A percentile compares a stretch with the other conserved stretches of the same genome.
These are phyloP conservation scores for Caenorhabditis zanzibari DNA, from an alignment of 2,888 invertebrate species.

Conservation along the genomic window DNA sequence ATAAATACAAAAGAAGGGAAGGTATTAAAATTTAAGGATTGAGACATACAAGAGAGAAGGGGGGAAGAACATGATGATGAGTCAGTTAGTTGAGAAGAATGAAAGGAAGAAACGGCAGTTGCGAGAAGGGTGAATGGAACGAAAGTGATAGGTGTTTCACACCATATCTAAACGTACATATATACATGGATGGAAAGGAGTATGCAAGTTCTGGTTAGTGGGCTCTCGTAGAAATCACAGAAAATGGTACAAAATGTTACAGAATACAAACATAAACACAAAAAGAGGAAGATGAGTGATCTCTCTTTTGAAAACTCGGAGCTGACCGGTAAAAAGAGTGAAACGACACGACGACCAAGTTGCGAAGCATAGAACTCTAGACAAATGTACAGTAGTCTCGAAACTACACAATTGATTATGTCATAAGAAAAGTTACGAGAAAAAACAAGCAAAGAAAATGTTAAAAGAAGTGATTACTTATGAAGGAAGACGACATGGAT, in stretches of 20 bases:
- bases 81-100: conserved; percentile 19
- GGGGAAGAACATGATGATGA: conserved; percentile 1
- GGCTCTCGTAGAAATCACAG: conserved; percentile 34
- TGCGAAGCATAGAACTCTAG: conserved; percentile 38
- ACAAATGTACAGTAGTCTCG: conserved; percentile 24
- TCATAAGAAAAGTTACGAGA: conserved; percentile 31
- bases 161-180: conserved; percentile 14
- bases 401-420: conserved; percentile 32
- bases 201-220: not conserved
- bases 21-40: not conserved
- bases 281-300: conserved; percentile 12
- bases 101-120: conserved; percentile 16
- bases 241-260: conserved; percentile 27
- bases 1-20: conserved; percentile 23
- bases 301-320: conserved; percentile 22
- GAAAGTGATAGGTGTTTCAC: conserved; percentile 15
- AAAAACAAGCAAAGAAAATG: conserved; percentile 25
- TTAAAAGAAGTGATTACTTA: not conserved
- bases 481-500: conserved; percentile 9
- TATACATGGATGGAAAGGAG: conserved; percentile 8
- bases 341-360: conserved; percentile 19
- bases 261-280: conserved; percentile 29
- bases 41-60: not conserved
- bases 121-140: conserved; percentile 2
- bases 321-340: conserved; percentile 27